phyloP scores from a whole-genome alignment of 2,888 invertebrate species.

The Cacoxenus indagator region DNA sequence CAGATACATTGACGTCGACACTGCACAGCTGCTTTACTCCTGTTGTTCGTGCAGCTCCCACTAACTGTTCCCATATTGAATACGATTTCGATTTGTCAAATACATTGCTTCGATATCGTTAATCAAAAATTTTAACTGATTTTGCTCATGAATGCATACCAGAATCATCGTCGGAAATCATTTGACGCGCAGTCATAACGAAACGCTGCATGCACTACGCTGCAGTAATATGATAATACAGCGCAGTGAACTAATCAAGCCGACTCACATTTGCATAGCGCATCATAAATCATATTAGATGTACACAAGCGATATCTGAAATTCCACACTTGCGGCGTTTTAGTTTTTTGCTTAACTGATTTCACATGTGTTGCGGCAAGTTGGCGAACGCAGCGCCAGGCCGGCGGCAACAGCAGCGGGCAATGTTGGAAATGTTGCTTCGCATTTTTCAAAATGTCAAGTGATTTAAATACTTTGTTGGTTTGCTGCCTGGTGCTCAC shows the following conservation, averaged over 20 bases:
- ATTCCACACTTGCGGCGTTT: constrained; percentile 7
- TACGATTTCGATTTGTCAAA: constrained; percentile 48
- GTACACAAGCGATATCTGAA: not conserved
- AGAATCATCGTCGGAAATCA: not conserved
- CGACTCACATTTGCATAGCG: not conserved
- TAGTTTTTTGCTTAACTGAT: constrained; percentile 14
- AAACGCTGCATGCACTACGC: not conserved
- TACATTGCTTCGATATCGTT: constrained; percentile 48
- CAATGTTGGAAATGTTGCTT: not conserved
- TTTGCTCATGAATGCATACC: too few relatives aligned
- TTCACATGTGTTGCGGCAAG: not conserved
- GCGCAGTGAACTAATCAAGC: not conserved
- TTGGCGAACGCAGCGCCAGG: not conserved
- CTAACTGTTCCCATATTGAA: constrained; percentile 8
- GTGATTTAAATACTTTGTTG: constrained; percentile 8
- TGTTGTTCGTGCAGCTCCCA: not conserved
- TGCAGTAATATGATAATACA: not conserved
- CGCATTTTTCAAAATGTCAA: constrained; percentile 17
- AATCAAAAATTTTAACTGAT: constrained; percentile 42
- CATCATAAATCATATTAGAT: not conserved
- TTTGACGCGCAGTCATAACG: not conserved
- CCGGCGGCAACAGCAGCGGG: not conserved
- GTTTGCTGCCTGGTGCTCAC: not conserved
- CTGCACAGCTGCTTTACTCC: constrained; percentile 2
- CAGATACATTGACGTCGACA: constrained; percentile 18